Percentiles rank a stretch among this genome's conserved stretches.
Evolutionary conservation across 2,797 vertebrate species (phyloP).

Genomic region (Malurus leucopterus): DNA sequence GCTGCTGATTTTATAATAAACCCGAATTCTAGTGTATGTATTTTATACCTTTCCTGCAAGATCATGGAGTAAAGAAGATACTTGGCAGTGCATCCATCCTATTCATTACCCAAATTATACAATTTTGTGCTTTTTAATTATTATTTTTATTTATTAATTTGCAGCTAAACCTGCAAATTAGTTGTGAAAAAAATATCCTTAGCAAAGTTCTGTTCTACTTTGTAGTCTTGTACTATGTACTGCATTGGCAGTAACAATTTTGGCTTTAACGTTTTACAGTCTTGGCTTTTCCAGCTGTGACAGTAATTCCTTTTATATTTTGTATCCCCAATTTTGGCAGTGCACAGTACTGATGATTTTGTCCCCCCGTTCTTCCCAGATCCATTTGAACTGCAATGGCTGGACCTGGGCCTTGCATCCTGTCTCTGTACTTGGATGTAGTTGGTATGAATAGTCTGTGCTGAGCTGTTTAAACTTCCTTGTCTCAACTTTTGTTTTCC

Average conservation of each 20-base stretch:
- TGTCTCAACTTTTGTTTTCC: not conserved
- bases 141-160: not conserved
- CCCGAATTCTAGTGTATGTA: not conserved
- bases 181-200: not conserved
- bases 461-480: not conserved
- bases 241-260: not conserved
- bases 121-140: not conserved
- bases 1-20: not conserved
- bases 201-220: not conserved
- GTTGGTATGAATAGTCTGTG: not conserved
- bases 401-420: not conserved
- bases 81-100: not conserved
- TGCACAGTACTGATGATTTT: accelerated
- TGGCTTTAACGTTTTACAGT: not conserved
- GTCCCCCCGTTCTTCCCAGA: accelerated
- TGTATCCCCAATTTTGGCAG: not conserved
- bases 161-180: not conserved
- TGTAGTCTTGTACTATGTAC: not conserved
- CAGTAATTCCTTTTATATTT: not conserved
- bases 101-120: not conserved
- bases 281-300: not conserved
- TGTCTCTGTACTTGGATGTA: not conserved
- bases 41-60: not conserved
- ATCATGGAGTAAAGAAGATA: not conserved
- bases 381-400: not conserved